These are phyloP conservation scores for Brachionus calyciflorus DNA, from an alignment of 1,140 invertebrate species.

Conservation along the genomic window DNA sequence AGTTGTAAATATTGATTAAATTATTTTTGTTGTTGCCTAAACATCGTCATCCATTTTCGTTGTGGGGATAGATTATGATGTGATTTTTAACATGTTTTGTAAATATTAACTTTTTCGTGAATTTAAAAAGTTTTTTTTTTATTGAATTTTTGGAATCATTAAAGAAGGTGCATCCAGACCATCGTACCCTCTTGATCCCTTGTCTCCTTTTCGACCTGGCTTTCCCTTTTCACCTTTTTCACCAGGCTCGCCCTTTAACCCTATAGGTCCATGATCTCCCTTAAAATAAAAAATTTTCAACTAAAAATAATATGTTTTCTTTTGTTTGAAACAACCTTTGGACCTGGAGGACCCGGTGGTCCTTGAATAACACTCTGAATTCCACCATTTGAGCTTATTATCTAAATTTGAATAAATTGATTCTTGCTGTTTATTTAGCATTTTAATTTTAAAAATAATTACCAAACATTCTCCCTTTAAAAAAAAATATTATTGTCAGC, in stretches of 20 bases:
- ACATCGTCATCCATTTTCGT: conserved; percentile 12
- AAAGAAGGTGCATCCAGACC: conserved; percentile 6
- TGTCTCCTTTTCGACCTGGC: conserved; percentile 25
- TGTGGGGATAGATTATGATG: background rate
- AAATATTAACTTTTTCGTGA: background rate
- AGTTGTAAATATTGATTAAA: conserved; percentile 9
- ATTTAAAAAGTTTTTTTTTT: background rate
- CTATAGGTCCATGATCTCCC: no score
- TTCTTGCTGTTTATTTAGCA: no score
- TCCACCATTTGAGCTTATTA: no score
- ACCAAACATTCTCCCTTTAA: no score
- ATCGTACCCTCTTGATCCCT: conserved; percentile 23
- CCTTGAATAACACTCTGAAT: no score
- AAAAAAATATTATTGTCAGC: no score
- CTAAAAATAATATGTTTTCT: no score
- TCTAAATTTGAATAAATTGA: no score
- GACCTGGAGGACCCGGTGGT: no score
- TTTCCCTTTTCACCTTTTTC: background rate
- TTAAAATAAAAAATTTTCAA: no score
- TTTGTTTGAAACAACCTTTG: no score
- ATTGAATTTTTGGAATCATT: background rate
- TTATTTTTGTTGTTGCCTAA: background rate
- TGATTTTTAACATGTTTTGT: conserved; percentile 19
- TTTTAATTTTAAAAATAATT: no score
- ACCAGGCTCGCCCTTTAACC: background rate